Evolutionary conservation across 2,888 invertebrate species (phyloP).

Genomic region (Platypus cylindrus): DNA sequence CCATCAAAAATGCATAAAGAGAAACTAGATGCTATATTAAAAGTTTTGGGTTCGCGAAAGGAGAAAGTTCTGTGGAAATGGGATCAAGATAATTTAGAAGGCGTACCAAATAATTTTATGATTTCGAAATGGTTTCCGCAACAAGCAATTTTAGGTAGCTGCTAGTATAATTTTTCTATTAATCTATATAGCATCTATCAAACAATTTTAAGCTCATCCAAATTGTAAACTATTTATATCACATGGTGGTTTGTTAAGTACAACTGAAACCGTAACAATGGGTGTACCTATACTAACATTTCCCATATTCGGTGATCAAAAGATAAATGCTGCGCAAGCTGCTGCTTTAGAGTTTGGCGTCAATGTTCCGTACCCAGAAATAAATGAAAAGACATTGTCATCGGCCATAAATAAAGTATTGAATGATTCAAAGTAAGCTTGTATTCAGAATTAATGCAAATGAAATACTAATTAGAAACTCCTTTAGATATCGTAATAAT

Average conservation of each 20-base stretch:
- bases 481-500: conserved; percentile 21
- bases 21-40: conserved; percentile 40
- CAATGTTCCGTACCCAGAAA: conserved; percentile 32
- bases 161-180: too few relatives aligned
- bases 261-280: conserved; percentile 36
- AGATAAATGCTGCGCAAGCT: conserved; percentile 17
- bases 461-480: neutral
- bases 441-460: neutral
- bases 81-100: conserved; percentile 39
- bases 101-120: conserved; percentile 32
- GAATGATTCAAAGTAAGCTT: conserved; percentile 26
- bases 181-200: neutral
- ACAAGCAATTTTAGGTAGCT: conserved; percentile 23
- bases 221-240: conserved; percentile 13
- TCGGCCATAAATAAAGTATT: conserved; percentile 33
- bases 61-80: conserved; percentile 57
- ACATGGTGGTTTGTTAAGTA: conserved; percentile 12
- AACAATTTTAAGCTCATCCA: conserved; percentile 8
- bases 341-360: conserved; percentile 34
- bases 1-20: conserved; percentile 41
- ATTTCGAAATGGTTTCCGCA: conserved; percentile 26
- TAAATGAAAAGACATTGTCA: conserved; percentile 34
- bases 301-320: conserved; percentile 32
- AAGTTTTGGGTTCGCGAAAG: conserved; percentile 44
- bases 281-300: conserved; percentile 39